Evolutionary conservation across 2,888 invertebrate species (phyloP), one percentile per base, ranked within the genome.

Genomic region (Hydroisotoma schaefferi): DNA sequence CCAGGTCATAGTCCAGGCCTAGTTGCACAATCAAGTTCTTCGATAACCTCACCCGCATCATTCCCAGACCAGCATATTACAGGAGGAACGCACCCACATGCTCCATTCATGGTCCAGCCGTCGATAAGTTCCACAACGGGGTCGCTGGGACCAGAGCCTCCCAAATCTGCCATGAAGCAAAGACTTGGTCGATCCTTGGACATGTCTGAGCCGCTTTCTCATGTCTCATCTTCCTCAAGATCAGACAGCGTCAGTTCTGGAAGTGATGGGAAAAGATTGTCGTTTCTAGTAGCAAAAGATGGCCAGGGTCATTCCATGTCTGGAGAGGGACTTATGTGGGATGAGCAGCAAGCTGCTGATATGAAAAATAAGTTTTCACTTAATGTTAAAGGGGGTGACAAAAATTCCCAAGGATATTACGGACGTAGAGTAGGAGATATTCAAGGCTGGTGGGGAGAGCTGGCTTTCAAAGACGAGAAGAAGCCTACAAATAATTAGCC

Each of bases 401-500:
- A 54, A 49, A 57, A 67, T 59, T 54, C 65, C 23, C 59, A 67
- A 55, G 54, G 66, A 28, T 44, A 59, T 46, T 57, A 66, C 59
- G 69, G 63, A 20, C 38, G 69, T 46, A 57, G 67, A 54, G 59
- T 72, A 4, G 68, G 70, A 20, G 70, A 72, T 52, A 68, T 72
- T 57, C 27, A 68, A 26, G 61, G 65, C 23, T 72, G 72, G 72
- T 72, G 72, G 72, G 68, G 64, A 18, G 68, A 68, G 51, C 60
- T 64, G 46, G 90, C 91, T 90, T 90, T 90, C 77, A 92, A 92
- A 79, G 91, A 92, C 78, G 92, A 92, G 78, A 28, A 57, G 8
- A 43, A 59, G 5, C n/a, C 26, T 43, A 8, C 27, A 52, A 20
- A 57, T 25, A 44, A 54, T 37, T 23, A 48, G 15, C 8, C 33